phyloP scores from a whole-genome alignment of 2,888 invertebrate species.

The Mellilla xanthometata region DNA sequence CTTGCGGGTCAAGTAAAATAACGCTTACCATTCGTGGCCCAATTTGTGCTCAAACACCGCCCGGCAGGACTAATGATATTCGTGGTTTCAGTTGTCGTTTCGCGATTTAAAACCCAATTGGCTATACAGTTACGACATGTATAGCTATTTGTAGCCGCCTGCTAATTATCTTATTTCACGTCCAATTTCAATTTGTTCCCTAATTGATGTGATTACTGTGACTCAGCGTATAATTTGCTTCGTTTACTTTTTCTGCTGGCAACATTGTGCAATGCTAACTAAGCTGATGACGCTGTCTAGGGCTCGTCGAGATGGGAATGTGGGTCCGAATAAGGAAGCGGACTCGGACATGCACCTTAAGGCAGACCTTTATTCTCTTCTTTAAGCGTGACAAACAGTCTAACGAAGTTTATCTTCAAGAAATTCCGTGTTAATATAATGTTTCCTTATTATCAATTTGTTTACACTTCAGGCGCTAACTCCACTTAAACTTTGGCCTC shows the following conservation, averaged over 20 bases:
- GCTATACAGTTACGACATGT: neutral
- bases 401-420: conserved; percentile 1
- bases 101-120: conserved; percentile 18
- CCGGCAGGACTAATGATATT: conserved; percentile 17
- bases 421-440: conserved; percentile 12
- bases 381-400: neutral
- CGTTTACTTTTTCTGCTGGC: neutral
- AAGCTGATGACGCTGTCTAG: too few species aligned
- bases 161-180: conserved; percentile 6
- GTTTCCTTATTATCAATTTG: conserved; percentile 24
- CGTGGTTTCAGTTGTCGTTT: conserved; percentile 17
- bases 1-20: conserved; percentile 29
- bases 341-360: conserved; percentile 2
- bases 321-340: neutral
- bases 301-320: neutral
- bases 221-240: conserved; percentile 4
- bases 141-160: conserved; percentile 2
- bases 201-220: conserved; percentile 7
- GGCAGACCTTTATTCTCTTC: too few species aligned
- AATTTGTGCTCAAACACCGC: conserved; percentile 24
- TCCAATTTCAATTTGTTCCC: conserved; percentile 10
- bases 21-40: conserved; percentile 23
- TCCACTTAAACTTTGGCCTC: conserved; percentile 27
- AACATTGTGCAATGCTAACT: conserved; percentile 18
- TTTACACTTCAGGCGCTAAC: conserved; percentile 20